phyloP scores from a whole-genome alignment of 2,797 vertebrate genomes.

The Taenioides sp. region DNA sequence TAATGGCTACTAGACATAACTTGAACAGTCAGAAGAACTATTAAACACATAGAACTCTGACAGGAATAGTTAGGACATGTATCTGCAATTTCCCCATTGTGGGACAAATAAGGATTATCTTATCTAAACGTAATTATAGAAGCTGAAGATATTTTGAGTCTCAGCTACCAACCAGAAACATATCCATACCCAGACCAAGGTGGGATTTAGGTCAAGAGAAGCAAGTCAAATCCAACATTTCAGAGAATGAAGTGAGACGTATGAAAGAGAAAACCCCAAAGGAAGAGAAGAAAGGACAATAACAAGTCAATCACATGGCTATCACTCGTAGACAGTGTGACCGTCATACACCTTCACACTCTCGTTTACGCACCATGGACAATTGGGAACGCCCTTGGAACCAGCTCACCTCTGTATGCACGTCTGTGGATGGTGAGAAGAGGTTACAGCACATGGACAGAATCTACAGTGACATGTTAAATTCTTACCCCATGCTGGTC shows the following conservation, averaged over 20 bases:
- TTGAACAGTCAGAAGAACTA: not conserved
- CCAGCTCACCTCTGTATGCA: not conserved
- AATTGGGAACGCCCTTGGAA: slow-evolving; percentile 5
- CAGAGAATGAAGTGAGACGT: not conserved
- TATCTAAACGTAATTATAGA: not conserved
- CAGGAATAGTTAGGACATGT: not conserved
- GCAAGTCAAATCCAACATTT: not conserved
- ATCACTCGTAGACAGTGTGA: slow-evolving; percentile 10
- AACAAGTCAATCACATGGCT: slow-evolving; percentile 9
- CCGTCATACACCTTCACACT: slow-evolving; percentile 7
- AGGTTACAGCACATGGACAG: not conserved
- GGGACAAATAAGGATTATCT: too few species aligned
- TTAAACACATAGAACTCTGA: not conserved
- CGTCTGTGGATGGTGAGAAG: not conserved
- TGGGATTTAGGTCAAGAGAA: not conserved
- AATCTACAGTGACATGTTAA: not conserved
- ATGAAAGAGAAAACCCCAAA: not conserved
- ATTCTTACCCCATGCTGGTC: not conserved
- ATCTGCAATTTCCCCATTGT: too few species aligned
- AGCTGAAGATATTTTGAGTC: not conserved
- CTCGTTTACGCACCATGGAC: not conserved
- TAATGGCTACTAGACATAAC: not conserved
- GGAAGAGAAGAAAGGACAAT: slow-evolving; percentile 7
- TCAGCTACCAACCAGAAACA: not conserved
- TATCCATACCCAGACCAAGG: not conserved